Conservation (phyloP, 2,113 vertebrate species). For the Balaenoptera acutorostrata region DNA sequence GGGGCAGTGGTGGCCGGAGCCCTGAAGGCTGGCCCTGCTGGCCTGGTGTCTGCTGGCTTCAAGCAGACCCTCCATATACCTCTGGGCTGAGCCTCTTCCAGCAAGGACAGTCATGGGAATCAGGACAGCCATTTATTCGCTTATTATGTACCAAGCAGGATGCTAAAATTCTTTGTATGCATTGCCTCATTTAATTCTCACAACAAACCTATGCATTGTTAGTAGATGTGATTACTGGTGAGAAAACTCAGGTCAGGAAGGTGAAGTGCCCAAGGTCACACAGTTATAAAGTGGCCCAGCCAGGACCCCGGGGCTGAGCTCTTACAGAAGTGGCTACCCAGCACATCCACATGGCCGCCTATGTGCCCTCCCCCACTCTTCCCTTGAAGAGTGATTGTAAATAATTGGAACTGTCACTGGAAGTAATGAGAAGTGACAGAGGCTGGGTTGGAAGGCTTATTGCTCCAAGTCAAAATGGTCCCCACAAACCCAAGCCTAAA, state of each 20-base stretch:
- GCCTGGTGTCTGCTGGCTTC: neutral
- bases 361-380: constrained; percentile 54
- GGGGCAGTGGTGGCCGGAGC: neutral
- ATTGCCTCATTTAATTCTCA: neutral
- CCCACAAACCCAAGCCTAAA: constrained; percentile 79
- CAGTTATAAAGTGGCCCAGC: neutral
- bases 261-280: neutral
- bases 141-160: neutral
- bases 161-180: neutral
- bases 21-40: neutral
- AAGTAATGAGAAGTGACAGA: constrained; percentile 85
- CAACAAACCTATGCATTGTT: neutral
- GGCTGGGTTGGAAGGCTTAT: constrained; percentile 77
- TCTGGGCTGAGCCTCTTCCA: neutral
- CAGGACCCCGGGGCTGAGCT: neutral
- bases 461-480: constrained; percentile 76
- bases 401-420: constrained; percentile 86
- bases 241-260: neutral
- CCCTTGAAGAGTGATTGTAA: constrained; percentile 82
- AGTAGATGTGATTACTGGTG: neutral
- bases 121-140: neutral
- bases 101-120: neutral
- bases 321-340: neutral
- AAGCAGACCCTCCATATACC: neutral
- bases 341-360: neutral